Base-by-base conservation (phyloP, 2,888 invertebrate species). In the Smittia aterrima region DNA sequence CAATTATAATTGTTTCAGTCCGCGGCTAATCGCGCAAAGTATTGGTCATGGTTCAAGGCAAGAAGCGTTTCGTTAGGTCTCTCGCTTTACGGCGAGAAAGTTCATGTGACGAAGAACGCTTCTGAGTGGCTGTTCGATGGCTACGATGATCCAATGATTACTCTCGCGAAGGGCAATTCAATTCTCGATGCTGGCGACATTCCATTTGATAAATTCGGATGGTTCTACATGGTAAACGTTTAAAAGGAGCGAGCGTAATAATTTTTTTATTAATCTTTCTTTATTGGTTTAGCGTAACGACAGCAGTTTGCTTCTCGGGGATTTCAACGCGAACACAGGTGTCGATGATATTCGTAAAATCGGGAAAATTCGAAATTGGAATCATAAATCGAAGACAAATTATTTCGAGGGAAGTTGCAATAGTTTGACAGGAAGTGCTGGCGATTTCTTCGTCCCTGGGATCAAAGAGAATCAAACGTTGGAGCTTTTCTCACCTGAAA, bases 121-220 rank as follows among this genome's bases (percentile, higher is more conserved):
- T 85, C 87, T 1, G 87, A 94, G 79, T 82, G 93, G 24, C 84
- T 95, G 0, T 93, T 95, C 79, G 89, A 90, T 1, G 95, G 95
- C 0, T 95, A 93, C 79, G 85, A 86, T 0, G 95, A 95, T 80
- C 83, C 87, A 0, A 81, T 94, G 71, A 85, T 96, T 75, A 86
- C 88, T 54, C 81, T 90, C 75, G 90, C 90, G 0, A 85, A 85
- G 76, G 85, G 84, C 76, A 79, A 90, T 74, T 87, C 88, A 0
- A 80, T 86, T 0, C 79, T 79, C 38, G 82, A 87, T 79, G 82
- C 85, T 0, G 85, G 86, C 0, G 85, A 87, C 0, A 87, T 87
- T 0, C 87, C 87, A 0, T 89, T 89, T 76, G 95, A 95, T 79
- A 88, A 86, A 79, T 95, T 96, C 80, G 96, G 92, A 11, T 91